These are phyloP conservation scores for Spodoptera picta DNA, from an alignment of 2,888 invertebrate species.

Conservation along the genomic window DNA sequence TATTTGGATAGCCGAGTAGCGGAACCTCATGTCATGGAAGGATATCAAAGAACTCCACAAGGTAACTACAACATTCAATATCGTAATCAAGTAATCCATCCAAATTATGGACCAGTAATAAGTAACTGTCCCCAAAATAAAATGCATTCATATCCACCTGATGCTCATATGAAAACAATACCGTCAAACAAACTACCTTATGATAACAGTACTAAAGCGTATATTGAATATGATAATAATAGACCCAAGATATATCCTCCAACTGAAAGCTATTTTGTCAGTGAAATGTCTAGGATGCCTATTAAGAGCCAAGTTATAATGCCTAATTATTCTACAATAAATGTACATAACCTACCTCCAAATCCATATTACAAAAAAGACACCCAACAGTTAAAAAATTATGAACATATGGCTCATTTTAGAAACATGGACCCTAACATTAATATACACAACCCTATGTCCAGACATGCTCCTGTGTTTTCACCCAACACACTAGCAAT, in stretches of 20 bases:
- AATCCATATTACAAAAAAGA: constrained; percentile 80
- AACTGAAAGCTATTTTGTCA: constrained; percentile 75
- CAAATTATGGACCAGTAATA: constrained; percentile 73
- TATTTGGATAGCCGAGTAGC: constrained; percentile 78
- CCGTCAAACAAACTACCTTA: constrained; percentile 75
- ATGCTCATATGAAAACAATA: constrained; percentile 68
- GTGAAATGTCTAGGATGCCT: constrained; percentile 73
- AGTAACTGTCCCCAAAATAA: constrained; percentile 77
- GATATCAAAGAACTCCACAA: constrained; percentile 79
- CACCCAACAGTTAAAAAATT: constrained; percentile 68
- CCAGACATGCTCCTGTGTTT: constrained; percentile 78
- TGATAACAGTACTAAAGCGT: constrained; percentile 75
- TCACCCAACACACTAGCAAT: constrained; percentile 81
- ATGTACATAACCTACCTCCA: constrained; percentile 70
- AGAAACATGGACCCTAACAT: constrained; percentile 74
- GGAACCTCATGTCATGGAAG: constrained; percentile 73
- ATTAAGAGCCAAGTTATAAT: constrained; percentile 74
- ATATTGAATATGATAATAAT: constrained; percentile 76
- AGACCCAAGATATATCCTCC: constrained; percentile 71
- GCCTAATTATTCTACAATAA: constrained; percentile 73
- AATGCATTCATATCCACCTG: constrained; percentile 73
- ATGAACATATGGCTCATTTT: constrained; percentile 75
- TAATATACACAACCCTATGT: constrained; percentile 69
- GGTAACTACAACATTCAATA: constrained; percentile 72
- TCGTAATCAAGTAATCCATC: constrained; percentile 77